These are phyloP conservation scores for Stichodactyla helianthus DNA, from an alignment of 64 coral and sea anemone species.

Conservation along the genomic window DNA sequence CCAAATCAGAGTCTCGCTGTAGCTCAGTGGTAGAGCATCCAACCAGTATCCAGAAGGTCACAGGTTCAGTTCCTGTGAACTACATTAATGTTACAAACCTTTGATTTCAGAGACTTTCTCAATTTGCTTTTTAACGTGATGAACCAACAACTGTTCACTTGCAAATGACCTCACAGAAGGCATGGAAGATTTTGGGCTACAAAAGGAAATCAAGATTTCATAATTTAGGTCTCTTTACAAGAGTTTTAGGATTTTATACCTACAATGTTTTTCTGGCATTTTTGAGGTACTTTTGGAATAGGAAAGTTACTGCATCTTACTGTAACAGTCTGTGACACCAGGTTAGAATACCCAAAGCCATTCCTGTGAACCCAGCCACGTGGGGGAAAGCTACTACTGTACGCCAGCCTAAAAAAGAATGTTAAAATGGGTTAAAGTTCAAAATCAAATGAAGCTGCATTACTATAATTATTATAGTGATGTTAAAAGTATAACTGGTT, in stretches of 20 bases:
- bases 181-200: constrained; percentile 16
- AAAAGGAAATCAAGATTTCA: not conserved
- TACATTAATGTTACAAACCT: constrained; percentile 37
- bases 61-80: not conserved
- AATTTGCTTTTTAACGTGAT: constrained; percentile 53
- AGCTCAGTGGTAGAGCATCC: no score
- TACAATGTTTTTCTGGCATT: no score
- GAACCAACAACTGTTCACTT: constrained; percentile 60
- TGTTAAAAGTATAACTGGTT: no score
- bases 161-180: constrained; percentile 49
- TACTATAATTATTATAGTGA: no score
- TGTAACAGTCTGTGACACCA: constrained; percentile 74
- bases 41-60: no score
- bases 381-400: constrained; percentile 67
- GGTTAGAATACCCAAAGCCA: constrained; percentile 64
- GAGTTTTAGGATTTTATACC: not conserved
- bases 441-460: not conserved
- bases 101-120: constrained; percentile 56
- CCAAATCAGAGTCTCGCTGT: no score
- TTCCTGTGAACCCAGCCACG: constrained; percentile 71
- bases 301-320: not conserved
- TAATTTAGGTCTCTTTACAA: not conserved
- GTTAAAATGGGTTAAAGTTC: not conserved
- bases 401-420: constrained; percentile 34
- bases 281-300: no score